Evolutionary conservation across 2,888 invertebrate species (phyloP).

Genomic region (Apamea anceps): DNA sequence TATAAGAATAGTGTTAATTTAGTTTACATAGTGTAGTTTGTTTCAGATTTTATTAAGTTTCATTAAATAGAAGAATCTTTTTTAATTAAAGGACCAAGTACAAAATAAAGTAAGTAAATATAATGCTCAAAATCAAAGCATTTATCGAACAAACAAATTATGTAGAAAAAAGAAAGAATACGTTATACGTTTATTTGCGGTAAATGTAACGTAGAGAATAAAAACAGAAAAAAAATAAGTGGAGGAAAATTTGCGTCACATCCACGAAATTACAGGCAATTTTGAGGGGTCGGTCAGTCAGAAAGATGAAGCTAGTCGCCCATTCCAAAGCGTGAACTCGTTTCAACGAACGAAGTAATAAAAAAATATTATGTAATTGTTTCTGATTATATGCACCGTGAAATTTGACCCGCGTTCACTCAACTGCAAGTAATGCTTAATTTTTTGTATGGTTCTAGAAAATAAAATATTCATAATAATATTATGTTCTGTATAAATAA

Average conservation of each 20-base stretch:
- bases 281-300: too few relatives aligned
- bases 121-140: background rate
- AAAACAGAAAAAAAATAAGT: too few relatives aligned
- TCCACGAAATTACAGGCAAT: too few relatives aligned
- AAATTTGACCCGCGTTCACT: background rate
- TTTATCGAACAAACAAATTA: too few relatives aligned
- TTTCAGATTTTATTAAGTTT: constrained; percentile 2
- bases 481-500: background rate
- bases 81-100: background rate
- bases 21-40: constrained; percentile 14
- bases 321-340: too few relatives aligned
- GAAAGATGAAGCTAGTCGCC: too few relatives aligned
- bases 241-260: too few relatives aligned
- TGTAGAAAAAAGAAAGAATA: too few relatives aligned
- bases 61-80: background rate
- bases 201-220: too few relatives aligned
- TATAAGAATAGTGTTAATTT: constrained; percentile 28
- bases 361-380: background rate
- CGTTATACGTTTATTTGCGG: too few relatives aligned
- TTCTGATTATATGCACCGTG: background rate
- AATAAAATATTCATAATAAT: background rate
- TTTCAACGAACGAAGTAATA: background rate
- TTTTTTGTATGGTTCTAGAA: background rate
- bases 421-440: background rate
- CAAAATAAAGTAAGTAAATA: background rate